These are phyloP conservation scores for Mus pahari DNA, from an alignment of 2,113 vertebrate genomes.

Conservation along the genomic window DNA sequence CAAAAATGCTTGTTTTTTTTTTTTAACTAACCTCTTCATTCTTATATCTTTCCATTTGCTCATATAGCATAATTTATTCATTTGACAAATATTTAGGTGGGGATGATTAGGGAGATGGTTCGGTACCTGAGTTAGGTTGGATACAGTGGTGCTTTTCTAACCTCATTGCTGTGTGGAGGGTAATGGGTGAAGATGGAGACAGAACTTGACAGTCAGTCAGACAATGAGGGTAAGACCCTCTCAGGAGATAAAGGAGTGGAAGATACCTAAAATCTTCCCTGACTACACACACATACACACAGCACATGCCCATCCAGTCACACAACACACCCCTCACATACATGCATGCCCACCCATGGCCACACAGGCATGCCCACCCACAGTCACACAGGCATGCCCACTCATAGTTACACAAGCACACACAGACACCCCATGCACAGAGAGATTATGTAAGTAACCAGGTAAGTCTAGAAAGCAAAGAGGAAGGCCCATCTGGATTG, in stretches of 20 bases:
- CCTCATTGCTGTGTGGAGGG: neutral
- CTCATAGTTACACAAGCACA: neutral
- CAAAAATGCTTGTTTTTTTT: neutral
- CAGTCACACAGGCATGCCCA: neutral
- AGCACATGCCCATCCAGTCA: neutral
- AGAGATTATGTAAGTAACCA: neutral
- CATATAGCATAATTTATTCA: neutral
- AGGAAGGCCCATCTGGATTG: neutral
- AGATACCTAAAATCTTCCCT: too few relatives aligned
- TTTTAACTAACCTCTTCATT: neutral
- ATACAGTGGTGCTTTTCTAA: neutral
- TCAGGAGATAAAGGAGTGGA: neutral
- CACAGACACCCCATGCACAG: neutral
- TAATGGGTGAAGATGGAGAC: neutral
- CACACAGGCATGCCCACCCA: neutral
- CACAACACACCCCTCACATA: neutral
- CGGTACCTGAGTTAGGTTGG: neutral
- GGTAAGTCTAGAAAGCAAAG: neutral
- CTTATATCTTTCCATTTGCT: slow-evolving; percentile 10
- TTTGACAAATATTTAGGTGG: neutral
- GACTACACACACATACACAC: neutral
- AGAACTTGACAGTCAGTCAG: neutral
- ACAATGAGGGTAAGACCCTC: neutral
- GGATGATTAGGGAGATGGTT: neutral
- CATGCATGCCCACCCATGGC: neutral